phyloP scores from a whole-genome alignment of 2,797 vertebrate genomes.

The Apogon hyalosoma region DNA sequence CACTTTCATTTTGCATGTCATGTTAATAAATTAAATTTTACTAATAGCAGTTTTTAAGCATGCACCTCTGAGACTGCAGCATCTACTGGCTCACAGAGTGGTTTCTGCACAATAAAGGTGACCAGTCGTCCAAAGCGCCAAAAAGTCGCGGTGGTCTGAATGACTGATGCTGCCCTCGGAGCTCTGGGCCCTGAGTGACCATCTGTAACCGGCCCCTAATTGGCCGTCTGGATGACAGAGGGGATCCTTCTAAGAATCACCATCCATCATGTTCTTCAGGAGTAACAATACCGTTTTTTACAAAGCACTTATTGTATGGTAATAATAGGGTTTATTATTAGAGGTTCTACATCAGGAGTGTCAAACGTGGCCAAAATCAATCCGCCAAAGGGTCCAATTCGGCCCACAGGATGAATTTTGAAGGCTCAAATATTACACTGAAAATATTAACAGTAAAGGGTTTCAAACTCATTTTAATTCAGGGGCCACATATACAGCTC shows the following conservation, averaged over 20 bases:
- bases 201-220: slow-evolving; percentile 58
- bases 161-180: slow-evolving; percentile 63
- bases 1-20: neutral
- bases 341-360: too few species aligned
- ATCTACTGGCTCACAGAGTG: neutral
- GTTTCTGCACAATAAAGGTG: slow-evolving; percentile 23
- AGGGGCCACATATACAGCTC: too few species aligned
- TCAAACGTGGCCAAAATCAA: too few species aligned
- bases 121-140: slow-evolving; percentile 36
- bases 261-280: slow-evolving; percentile 65
- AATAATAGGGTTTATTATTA: too few species aligned
- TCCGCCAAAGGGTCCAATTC: too few species aligned
- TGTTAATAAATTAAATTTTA: neutral
- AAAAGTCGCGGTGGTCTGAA: slow-evolving; percentile 52
- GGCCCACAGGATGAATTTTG: too few species aligned
- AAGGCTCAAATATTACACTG: too few species aligned
- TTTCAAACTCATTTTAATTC: too few species aligned
- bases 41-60: neutral
- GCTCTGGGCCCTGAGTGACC: slow-evolving; percentile 43
- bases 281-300: slow-evolving; percentile 3
- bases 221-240: slow-evolving; percentile 71
- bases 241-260: slow-evolving; percentile 44
- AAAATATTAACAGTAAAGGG: too few species aligned
- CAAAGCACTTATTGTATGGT: too few species aligned
- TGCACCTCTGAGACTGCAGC: neutral